These are phyloP conservation scores for Pogonomyrmex californicus DNA, from an alignment of 1,140 invertebrate genomes.

Conservation along the genomic window DNA sequence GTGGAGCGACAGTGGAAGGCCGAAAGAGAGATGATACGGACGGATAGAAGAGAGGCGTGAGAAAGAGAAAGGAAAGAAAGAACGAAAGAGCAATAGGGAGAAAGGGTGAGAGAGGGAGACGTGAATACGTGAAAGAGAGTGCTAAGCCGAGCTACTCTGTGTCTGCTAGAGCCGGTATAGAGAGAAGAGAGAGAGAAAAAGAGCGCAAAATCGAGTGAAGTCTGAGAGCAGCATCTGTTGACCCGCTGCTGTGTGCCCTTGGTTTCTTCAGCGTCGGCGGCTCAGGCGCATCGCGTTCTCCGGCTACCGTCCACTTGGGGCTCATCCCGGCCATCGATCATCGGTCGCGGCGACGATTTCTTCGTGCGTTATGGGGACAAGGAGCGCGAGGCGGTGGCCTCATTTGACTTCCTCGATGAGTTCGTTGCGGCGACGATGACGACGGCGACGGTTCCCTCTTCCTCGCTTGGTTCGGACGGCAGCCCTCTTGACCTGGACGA, in stretches of 20 bases:
- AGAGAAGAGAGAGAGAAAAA: slow-evolving; percentile 76
- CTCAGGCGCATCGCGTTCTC: slow-evolving; percentile 88
- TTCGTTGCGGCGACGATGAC: slow-evolving; percentile 82
- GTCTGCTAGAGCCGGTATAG: slow-evolving; percentile 82
- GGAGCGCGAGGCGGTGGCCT: slow-evolving; percentile 92
- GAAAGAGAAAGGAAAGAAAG: slow-evolving; percentile 36
- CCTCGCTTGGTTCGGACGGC: slow-evolving; percentile 86
- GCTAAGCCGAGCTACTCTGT: slow-evolving; percentile 84
- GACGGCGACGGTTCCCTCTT: slow-evolving; percentile 56
- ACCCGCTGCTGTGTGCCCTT: slow-evolving; percentile 80
- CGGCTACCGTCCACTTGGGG: slow-evolving; percentile 86
- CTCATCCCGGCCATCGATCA: slow-evolving; percentile 89
- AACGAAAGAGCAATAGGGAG: slow-evolving; percentile 42
- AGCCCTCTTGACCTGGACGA: slow-evolving; percentile 68
- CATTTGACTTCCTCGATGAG: slow-evolving; percentile 93
- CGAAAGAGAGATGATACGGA: slow-evolving; percentile 16
- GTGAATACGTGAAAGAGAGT: slow-evolving; percentile 72
- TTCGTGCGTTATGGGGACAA: slow-evolving; percentile 93
- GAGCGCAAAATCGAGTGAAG: slow-evolving; percentile 70
- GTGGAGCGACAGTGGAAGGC: slow-evolving; percentile 44
- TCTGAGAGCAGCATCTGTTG: slow-evolving; percentile 79
- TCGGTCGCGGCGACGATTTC: slow-evolving; percentile 90
- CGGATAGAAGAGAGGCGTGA: slow-evolving; percentile 2
- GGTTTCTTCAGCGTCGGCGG: slow-evolving; percentile 88
- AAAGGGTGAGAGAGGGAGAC: slow-evolving; percentile 69